A percentile compares a stretch with the other conserved stretches of the same genome.
These are phyloP conservation scores for Apis mellifera DNA, from an alignment of 1,140 invertebrate species.

Conservation along the genomic window Amel_HAv3.1 CM009940.2:2224001-2224500, in stretches of 20 bases:
- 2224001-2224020: conserved; percentile 3
- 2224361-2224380: conserved; percentile 38
- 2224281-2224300: conserved; percentile 38
- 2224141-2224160: not conserved
- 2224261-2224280: conserved; percentile 43
- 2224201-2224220: conserved; percentile 13
- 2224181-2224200: conserved; percentile 35
- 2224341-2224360: conserved; percentile 48
- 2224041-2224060: conserved; percentile 21
- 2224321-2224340: conserved; percentile 31
- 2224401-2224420: conserved; percentile 47
- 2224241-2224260: conserved; percentile 1
- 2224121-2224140: not conserved
- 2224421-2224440: conserved; percentile 52
- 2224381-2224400: conserved; percentile 44
- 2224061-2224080: not conserved
- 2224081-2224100: conserved; percentile 11
- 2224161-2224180: conserved; percentile 32
- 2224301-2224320: conserved; percentile 56
- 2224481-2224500: conserved; percentile 10
- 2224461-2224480: not conserved
- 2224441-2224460: conserved; percentile 31
- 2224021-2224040: conserved; percentile 9
- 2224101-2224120: not conserved
- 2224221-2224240: conserved; percentile 42